Evolutionary conservation across 2,888 invertebrate genomes (phyloP).

Genomic region (Cephus sareptanus): DNA sequence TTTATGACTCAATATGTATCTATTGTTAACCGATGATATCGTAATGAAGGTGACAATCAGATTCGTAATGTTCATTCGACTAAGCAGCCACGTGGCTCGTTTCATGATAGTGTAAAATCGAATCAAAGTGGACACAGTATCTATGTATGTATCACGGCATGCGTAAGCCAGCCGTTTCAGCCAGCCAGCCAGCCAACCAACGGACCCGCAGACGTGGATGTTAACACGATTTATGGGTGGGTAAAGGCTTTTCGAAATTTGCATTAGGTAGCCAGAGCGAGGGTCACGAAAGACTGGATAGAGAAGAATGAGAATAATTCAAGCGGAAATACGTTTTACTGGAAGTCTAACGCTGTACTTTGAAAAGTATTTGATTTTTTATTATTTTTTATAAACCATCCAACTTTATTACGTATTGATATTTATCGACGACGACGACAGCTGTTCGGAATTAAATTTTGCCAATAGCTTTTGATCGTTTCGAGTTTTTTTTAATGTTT

Average conservation of each 20-base stretch:
- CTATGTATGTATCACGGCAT: not conserved
- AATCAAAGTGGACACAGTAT: not conserved
- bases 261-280: slow-evolving; percentile 33
- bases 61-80: not conserved
- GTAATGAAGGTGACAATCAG: not conserved
- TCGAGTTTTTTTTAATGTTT: not conserved
- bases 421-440: not conserved
- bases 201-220: slow-evolving; percentile 29
- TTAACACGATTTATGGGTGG: slow-evolving; percentile 52
- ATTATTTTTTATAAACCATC: not conserved
- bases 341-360: not conserved
- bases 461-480: not conserved
- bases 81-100: not conserved
- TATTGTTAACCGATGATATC: not conserved
- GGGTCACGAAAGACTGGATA: not conserved
- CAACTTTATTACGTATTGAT: not conserved
- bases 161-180: not conserved
- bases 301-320: not conserved
- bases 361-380: not conserved
- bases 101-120: not conserved
- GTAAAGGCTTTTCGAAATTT: slow-evolving; percentile 52
- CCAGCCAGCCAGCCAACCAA: not conserved
- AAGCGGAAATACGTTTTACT: not conserved
- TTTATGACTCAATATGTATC: not conserved
- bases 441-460: not conserved